Conservation (phyloP, 2,113 vertebrate genomes). For the Nesospiza acunhae region DNA sequence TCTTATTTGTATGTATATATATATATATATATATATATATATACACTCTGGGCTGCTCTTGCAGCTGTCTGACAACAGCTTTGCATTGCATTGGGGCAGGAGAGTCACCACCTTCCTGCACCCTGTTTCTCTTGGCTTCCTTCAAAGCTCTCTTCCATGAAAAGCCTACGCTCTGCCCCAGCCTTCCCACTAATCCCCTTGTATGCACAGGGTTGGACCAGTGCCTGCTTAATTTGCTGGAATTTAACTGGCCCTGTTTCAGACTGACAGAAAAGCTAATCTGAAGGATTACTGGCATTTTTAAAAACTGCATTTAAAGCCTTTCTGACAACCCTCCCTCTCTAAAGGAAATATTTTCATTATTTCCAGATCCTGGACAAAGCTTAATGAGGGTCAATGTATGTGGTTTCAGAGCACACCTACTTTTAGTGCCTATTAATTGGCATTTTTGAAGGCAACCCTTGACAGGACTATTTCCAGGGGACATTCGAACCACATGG, state of each 20-base stretch:
- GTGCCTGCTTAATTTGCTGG: neutral
- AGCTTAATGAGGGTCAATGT: neutral
- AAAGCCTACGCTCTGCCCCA: neutral
- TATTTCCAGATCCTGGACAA: neutral
- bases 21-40: no score
- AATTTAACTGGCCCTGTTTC: neutral
- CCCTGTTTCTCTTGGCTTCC: neutral
- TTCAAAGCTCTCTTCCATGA: neutral
- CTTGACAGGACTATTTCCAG: neutral
- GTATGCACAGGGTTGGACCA: neutral
- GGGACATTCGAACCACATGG: fast-evolving
- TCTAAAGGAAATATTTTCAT: neutral
- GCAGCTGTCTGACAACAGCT: neutral
- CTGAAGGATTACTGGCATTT: neutral
- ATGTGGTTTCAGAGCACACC: neutral
- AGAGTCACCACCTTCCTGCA: neutral
- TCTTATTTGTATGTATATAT: neutral
- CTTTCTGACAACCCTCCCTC: neutral
- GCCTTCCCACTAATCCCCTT: neutral
- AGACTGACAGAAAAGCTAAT: neutral
- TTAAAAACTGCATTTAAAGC: neutral
- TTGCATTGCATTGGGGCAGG: neutral
- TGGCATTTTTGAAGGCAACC: neutral
- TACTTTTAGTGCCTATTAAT: neutral
- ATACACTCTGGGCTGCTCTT: neutral